Percentiles rank a stretch among this genome's conserved stretches.
These are phyloP conservation scores for Acromyrmex heyeri DNA, from an alignment of 1,140 invertebrate species.

Conservation along the genomic window DNA sequence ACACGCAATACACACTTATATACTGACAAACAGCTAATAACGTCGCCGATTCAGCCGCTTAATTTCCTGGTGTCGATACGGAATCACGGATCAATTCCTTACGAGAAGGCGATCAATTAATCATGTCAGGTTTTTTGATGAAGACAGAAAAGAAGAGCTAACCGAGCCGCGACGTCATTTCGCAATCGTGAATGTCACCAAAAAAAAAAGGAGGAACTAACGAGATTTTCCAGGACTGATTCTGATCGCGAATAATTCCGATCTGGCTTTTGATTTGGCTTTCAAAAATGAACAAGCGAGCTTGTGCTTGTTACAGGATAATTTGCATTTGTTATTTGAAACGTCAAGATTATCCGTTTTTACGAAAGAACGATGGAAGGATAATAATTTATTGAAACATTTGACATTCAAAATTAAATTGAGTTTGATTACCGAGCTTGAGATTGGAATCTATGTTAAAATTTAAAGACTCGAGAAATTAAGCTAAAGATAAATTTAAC, in stretches of 20 bases:
- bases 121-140: not conserved
- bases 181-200: not conserved
- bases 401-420: not conserved
- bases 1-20: not conserved
- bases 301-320: not conserved
- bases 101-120: not conserved
- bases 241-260: conserved; percentile 9
- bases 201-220: conserved; percentile 67
- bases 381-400: conserved; percentile 1
- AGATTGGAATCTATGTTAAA: not conserved
- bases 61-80: not conserved
- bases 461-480: not conserved
- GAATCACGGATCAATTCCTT: conserved; percentile 12
- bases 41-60: not conserved
- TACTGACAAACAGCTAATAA: conserved; percentile 1
- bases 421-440: not conserved
- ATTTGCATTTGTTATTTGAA: not conserved
- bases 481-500: not conserved
- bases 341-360: not conserved
- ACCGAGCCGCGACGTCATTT: conserved; percentile 9
- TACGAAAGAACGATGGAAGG: not conserved
- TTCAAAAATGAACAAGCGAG: not conserved
- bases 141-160: not conserved
- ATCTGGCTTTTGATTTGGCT: too few relatives aligned
- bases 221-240: conserved; percentile 50